Percentiles rank a stretch among this genome's conserved stretches.
These are phyloP conservation scores for Melanerpes formicivorus DNA, from an alignment of 2,113 vertebrate genomes.

Conservation along the genomic window DNA sequence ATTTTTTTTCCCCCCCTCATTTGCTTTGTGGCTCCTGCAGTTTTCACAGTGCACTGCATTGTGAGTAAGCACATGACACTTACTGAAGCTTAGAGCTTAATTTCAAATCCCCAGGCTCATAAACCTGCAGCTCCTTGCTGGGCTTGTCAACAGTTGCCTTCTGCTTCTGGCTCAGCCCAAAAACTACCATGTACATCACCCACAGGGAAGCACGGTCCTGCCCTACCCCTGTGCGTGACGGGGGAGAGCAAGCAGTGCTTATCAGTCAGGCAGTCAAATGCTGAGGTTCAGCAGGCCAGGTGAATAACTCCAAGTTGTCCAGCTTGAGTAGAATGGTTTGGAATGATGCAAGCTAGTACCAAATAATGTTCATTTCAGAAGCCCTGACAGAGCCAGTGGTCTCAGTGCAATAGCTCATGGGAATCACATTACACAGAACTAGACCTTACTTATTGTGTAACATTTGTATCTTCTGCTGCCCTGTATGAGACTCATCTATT, in stretches of 20 bases:
- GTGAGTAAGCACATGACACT: not conserved
- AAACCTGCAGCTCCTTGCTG: not conserved
- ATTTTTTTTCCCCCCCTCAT: not conserved
- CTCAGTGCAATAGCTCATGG: slow-evolving; percentile 19
- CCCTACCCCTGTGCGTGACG: not conserved
- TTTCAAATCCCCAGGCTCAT: slow-evolving; percentile 32
- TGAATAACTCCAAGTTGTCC: slow-evolving; percentile 9
- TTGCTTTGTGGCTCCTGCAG: not conserved
- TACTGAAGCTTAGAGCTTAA: slow-evolving; percentile 30
- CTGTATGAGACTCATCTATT: slow-evolving; percentile 5
- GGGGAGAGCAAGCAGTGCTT: not conserved
- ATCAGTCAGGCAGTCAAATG: not conserved
- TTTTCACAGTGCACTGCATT: not conserved
- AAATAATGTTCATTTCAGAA: slow-evolving; percentile 5
- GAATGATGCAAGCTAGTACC: slow-evolving; percentile 33
- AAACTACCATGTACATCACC: not conserved
- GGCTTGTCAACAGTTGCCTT: slow-evolving; percentile 6
- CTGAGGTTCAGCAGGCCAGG: slow-evolving; percentile 9
- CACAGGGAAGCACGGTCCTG: accelerated
- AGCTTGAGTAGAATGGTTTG: not conserved
- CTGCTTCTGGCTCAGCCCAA: not conserved
- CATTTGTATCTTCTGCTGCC: not conserved
- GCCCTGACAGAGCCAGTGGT: slow-evolving; percentile 37
- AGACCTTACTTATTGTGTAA: slow-evolving; percentile 33
- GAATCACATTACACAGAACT: not conserved